A percentile compares a stretch with the other conserved stretches of the same genome.
Conservation (phyloP, 2,797 vertebrate species). For the Onychomys torridus region DNA sequence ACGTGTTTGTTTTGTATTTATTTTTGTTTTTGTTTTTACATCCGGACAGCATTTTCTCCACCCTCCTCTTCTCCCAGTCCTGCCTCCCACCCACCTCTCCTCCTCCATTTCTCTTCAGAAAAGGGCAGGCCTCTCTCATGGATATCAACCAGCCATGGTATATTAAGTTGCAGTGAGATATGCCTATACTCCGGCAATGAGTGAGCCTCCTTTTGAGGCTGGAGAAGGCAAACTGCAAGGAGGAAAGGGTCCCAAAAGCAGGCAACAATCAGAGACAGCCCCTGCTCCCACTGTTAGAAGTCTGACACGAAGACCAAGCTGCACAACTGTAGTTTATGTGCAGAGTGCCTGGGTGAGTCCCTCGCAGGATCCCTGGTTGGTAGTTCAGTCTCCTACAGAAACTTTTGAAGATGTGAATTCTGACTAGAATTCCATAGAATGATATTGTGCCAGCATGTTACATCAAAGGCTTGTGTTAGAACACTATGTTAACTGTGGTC, state of each 20-base stretch:
- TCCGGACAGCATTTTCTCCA: neutral
- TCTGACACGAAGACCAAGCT: neutral
- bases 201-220: neutral
- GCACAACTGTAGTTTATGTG: neutral
- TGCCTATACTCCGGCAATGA: neutral
- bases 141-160: neutral
- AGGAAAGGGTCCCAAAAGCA: neutral
- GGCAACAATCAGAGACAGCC: neutral
- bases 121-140: neutral
- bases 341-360: neutral
- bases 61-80: neutral
- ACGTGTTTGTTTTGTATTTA: neutral
- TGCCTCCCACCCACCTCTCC: neutral
- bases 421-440: neutral
- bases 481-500: slow-evolving; percentile 1
- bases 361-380: neutral
- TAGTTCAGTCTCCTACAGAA: neutral
- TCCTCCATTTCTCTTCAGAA: neutral
- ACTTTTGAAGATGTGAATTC: slow-evolving; percentile 22
- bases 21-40: neutral
- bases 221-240: neutral
- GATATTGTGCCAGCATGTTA: neutral
- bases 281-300: neutral
- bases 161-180: neutral
- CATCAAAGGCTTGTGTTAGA: neutral